Evolutionary conservation across 2,888 invertebrate genomes (phyloP).

Genomic region (Drosophila quinaria): DNA sequence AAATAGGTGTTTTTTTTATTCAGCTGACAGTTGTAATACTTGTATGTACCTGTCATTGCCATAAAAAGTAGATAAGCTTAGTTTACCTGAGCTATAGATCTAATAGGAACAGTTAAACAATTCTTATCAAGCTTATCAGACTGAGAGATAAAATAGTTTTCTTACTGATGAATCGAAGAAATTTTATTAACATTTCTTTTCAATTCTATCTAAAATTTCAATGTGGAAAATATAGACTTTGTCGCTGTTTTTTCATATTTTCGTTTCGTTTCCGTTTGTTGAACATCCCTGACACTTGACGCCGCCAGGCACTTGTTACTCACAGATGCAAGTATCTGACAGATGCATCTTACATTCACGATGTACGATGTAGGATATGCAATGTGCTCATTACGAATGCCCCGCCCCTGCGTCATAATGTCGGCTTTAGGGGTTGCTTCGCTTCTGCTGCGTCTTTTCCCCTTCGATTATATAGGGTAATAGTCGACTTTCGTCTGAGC

Average conservation of each 20-base stretch:
- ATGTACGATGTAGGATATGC: neutral
- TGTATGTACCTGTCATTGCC: constrained; percentile 2
- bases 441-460: constrained; percentile 26
- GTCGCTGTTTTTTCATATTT: neutral
- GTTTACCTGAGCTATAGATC: neutral
- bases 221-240: neutral
- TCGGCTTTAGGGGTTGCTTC: constrained; percentile 51
- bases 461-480: constrained; percentile 61
- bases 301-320: constrained; percentile 41
- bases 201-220: neutral
- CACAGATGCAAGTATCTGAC: constrained; percentile 51
- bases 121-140: constrained; percentile 13
- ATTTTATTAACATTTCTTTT: neutral
- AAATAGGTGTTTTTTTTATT: constrained; percentile 3
- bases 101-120: neutral
- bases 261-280: neutral
- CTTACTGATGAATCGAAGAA: neutral
- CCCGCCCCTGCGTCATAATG: constrained; percentile 19
- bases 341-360: constrained; percentile 46
- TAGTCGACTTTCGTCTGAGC: constrained; percentile 37
- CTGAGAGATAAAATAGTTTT: neutral
- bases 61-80: constrained; percentile 21
- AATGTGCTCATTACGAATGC: constrained; percentile 37
- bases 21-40: constrained; percentile 47
- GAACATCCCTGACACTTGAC: constrained; percentile 38